Evolutionary conservation across 2,797 vertebrate species (phyloP).

Genomic region (Pangasius djambal): DNA sequence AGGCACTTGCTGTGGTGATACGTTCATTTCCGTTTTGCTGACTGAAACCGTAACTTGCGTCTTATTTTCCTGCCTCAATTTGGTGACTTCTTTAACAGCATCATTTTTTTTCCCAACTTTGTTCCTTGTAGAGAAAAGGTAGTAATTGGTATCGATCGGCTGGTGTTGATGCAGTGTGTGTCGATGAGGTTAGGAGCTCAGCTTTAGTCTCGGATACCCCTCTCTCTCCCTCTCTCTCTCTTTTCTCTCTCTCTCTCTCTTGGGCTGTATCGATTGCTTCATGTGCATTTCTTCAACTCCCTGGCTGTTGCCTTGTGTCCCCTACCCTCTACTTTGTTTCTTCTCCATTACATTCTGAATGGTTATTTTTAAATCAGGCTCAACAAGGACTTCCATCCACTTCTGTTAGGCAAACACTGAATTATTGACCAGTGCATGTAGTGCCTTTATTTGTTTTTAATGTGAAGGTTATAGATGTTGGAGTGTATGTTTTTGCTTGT

Average conservation of each 20-base stretch:
- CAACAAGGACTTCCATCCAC: slow-evolving; percentile 56
- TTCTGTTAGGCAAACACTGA: slow-evolving; percentile 6
- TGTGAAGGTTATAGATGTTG: not conserved
- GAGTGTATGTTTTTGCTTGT: not conserved
- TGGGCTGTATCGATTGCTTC: slow-evolving; percentile 59
- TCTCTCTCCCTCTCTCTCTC: not conserved
- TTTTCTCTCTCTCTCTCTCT: slow-evolving; percentile 21
- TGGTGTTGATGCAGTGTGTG: slow-evolving; percentile 31
- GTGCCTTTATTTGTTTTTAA: slow-evolving; percentile 11
- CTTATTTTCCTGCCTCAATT: not conserved
- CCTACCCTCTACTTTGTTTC: slow-evolving; percentile 49
- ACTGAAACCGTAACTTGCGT: not conserved
- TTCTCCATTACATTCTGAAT: slow-evolving; percentile 64
- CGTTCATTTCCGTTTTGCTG: slow-evolving; percentile 5
- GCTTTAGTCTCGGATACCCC: slow-evolving; percentile 4
- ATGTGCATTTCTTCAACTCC: slow-evolving; percentile 67
- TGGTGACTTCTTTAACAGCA: slow-evolving; percentile 23
- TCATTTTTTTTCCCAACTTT: slow-evolving; percentile 22
- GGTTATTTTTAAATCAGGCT: slow-evolving; percentile 61
- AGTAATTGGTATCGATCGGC: slow-evolving; percentile 54
- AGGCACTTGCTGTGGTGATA: not conserved
- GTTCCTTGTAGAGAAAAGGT: slow-evolving; percentile 22
- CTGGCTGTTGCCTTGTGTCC: slow-evolving; percentile 67
- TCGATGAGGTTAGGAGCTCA: not conserved
- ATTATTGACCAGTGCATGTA: not conserved